Base-by-base conservation (phyloP, 1,140 invertebrate species). In the Bathynomus jamesi region DNA sequence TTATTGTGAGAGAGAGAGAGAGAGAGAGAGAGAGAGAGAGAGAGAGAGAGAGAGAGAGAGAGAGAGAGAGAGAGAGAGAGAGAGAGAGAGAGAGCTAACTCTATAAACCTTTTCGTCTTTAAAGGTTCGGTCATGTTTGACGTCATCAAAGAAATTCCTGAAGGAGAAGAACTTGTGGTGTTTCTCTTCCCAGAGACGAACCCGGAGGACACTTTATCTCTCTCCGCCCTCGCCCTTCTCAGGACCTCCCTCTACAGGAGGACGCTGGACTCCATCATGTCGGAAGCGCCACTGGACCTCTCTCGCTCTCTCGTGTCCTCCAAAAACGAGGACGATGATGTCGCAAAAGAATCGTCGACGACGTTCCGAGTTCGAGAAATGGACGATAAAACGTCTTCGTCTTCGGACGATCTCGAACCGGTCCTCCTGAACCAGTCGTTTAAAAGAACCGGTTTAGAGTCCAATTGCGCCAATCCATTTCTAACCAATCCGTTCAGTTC, bases 101-200 rank as follows among this genome's bases (percentile, higher is more conserved):
- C n/a, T n/a, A n/a, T n/a, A n/a, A n/a, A n/a, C n/a, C n/a, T n/a
- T n/a, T n/a, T n/a, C n/a, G n/a, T n/a, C n/a, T n/a, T n/a, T n/a
- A n/a, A n/a, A 78, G 76, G 78, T 53, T 84, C 81, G 0, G 79
- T 81, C 1, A 75, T 82, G 71, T 82, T 79, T 25, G 63, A 69
- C 32, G 25, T 21, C 28, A 80, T 76, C 32, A 61, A 28, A 60
- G 79, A 81, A 76, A 79, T 81, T 21, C 80, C 31, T 8, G 78
- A 28, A 10, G 61, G 61, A 8, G 61, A 27, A 62, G 61, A 62
- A 27, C 61, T 62, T n/a, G 25, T 62, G 17, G 61, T 62, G 17
- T 62, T 62, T 24, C 82, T 78, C 81, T 81, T 82, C 11, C 66
- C 67, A 53, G n/a, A 67, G 21, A 79, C 73, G 17, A 84, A 72